Conservation (phyloP, 2,113 vertebrate genomes). For the Onychorhynchus coronatus region DNA sequence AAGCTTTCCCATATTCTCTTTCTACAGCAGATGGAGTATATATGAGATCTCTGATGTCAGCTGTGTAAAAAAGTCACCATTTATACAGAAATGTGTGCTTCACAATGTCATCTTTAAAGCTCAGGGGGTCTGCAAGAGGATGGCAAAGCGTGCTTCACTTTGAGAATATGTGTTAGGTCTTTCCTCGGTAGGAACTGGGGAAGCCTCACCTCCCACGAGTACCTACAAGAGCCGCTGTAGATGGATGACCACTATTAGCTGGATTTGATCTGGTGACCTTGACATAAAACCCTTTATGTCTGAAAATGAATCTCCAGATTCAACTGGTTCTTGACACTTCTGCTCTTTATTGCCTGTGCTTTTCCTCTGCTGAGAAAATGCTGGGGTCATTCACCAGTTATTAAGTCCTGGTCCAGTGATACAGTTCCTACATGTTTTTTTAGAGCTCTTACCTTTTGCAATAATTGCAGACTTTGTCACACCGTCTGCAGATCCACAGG, state of each 20-base stretch:
- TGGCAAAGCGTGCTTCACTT: background rate
- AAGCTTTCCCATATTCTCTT: background rate
- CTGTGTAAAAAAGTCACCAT: background rate
- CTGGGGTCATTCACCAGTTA: background rate
- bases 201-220: background rate
- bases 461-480: background rate
- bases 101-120: background rate
- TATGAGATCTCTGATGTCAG: background rate
- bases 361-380: background rate
- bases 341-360: background rate
- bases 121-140: background rate
- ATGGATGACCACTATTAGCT: background rate
- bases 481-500: background rate
- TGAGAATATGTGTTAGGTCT: background rate
- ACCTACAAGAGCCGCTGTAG: background rate
- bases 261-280: background rate
- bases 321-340: background rate
- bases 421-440: rapidly evolving
- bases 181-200: rapidly evolving
- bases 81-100: background rate
- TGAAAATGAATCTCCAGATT: background rate
- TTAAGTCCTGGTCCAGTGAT: background rate
- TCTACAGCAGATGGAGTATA: background rate
- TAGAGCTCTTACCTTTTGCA: background rate
- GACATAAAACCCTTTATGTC: background rate